Percentiles rank a stretch among this genome's conserved stretches.
These are phyloP conservation scores for Pelobates fuscus DNA, from an alignment of 2,113 vertebrate species.

Conservation along the genomic window DNA sequence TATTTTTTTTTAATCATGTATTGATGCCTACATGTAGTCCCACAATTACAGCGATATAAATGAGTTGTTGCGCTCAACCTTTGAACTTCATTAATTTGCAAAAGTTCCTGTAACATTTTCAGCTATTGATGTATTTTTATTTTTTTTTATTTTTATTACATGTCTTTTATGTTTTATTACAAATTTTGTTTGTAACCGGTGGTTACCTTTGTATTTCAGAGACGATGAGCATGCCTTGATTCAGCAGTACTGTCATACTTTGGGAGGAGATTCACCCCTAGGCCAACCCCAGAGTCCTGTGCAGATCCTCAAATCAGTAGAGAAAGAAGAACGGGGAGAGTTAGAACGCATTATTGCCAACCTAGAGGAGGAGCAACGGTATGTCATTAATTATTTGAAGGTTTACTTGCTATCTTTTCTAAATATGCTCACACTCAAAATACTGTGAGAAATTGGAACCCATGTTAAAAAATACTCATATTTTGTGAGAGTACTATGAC, in stretches of 20 bases:
- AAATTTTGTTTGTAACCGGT: constrained; percentile 4
- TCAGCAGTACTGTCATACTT: constrained; percentile 93
- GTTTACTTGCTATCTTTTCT: not conserved
- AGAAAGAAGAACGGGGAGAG: constrained; percentile 89
- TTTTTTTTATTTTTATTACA: too few species aligned
- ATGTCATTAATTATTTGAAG: not conserved
- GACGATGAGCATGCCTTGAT: constrained; percentile 96
- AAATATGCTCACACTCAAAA: not conserved
- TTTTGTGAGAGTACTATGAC: too few species aligned
- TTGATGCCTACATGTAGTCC: too few species aligned
- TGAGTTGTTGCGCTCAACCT: too few species aligned
- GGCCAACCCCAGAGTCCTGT: constrained; percentile 94
- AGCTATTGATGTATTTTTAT: too few species aligned
- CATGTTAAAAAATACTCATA: too few species aligned
- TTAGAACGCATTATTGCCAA: constrained; percentile 87
- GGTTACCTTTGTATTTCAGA: constrained; percentile 62
- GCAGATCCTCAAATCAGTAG: constrained; percentile 94
- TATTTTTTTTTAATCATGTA: too few species aligned
- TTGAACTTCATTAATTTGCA: too few species aligned
- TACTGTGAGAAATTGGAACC: too few species aligned
- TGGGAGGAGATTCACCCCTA: constrained; percentile 87
- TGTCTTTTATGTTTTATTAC: too few species aligned
- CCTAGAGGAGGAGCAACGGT: constrained; percentile 97
- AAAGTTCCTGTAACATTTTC: too few species aligned
- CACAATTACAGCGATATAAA: too few species aligned